Base-by-base conservation (phyloP, 2,113 vertebrate species). In the Suricata suricatta region DNA sequence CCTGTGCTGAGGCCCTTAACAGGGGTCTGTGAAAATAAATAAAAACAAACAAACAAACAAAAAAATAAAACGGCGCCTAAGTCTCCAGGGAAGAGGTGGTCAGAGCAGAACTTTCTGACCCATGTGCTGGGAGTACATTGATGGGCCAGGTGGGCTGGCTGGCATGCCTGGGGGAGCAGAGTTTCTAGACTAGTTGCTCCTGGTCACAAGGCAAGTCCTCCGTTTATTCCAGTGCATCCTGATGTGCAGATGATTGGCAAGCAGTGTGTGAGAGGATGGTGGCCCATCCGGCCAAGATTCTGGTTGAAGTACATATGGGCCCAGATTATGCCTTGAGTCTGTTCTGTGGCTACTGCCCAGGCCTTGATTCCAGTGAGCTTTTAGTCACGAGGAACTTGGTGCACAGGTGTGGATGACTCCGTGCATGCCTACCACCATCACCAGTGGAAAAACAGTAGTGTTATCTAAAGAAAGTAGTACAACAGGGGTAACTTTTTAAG, bases 61-160 rank as follows among this genome's bases (percentile, higher is more conserved):
- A 95, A n/a, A 9, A 41, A 68, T 54, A 19, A 74, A 27, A 8
- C 27, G 68, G 41, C 16, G 0, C 54, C 81, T 90, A 17, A 81
- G 31, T 66, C 60, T 90, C 31, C 19, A 41, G 7, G 47, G 50
- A 88, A 72, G 16, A 68, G 44, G 1, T 54, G 52, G 76, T 84
- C 63, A 92, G 77, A 91, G 54, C 66, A 88, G 84, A 92, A 16
- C 57, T 97, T 96, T 94, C 44, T 29, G 12, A 12, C 41, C n/a
- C 5, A 0, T 69, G 33, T 87, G 63, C 41, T 94, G 33, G 16
- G 31, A 13, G 35, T 54, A 66, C 38, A 44, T 15, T 72, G 29
- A 74, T 66, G 29, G 85, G 29, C 38, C 81, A 84, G 17, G 8
- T 29, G 11, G 63, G 15, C 57, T 66, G n/a, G 35, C 35, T 31